These are phyloP conservation scores for Tachina fera DNA, from an alignment of 2,888 invertebrate genomes.

Conservation along the genomic window DNA sequence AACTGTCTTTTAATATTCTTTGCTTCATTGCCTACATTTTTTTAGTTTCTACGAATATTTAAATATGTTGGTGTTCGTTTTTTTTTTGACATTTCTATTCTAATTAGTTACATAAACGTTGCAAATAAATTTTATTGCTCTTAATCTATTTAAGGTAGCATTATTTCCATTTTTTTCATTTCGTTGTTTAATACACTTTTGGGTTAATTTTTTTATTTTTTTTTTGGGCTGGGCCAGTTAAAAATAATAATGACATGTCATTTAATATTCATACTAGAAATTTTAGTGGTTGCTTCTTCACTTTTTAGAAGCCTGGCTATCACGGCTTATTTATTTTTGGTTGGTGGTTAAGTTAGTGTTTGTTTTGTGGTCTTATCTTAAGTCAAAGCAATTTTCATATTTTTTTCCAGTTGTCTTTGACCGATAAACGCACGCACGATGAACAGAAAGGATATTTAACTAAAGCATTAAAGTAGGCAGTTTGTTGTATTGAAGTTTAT, in stretches of 20 bases:
- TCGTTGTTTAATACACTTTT: not conserved
- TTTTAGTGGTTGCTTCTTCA: conserved; percentile 55
- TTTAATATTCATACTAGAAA: conserved; percentile 53
- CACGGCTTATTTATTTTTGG: conserved; percentile 71
- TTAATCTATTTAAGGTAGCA: conserved; percentile 31
- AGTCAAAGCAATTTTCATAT: conserved; percentile 82
- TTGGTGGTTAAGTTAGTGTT: conserved; percentile 50
- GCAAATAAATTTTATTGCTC: conserved; percentile 79
- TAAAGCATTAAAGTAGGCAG: conserved; percentile 59
- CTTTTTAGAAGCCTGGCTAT: conserved; percentile 70
- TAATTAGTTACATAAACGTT: conserved; percentile 74
- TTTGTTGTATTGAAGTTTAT: conserved; percentile 75
- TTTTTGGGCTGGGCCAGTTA: conserved; percentile 69
- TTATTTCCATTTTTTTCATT: not conserved
- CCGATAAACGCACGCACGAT: not conserved
- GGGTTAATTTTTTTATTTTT: not conserved
- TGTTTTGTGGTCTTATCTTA: conserved; percentile 78
- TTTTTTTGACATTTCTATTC: conserved; percentile 56
- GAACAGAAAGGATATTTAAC: conserved; percentile 34
- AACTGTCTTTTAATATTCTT: too few relatives aligned
- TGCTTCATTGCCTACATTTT: too few relatives aligned
- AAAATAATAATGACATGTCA: conserved; percentile 58
- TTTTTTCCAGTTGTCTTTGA: conserved; percentile 70
- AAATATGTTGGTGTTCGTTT: not conserved
- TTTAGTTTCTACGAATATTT: not conserved